Percentiles rank a stretch among this genome's conserved stretches.
phyloP scores from a whole-genome alignment of 2,113 vertebrate genomes.

The Proteles cristata region DNA sequence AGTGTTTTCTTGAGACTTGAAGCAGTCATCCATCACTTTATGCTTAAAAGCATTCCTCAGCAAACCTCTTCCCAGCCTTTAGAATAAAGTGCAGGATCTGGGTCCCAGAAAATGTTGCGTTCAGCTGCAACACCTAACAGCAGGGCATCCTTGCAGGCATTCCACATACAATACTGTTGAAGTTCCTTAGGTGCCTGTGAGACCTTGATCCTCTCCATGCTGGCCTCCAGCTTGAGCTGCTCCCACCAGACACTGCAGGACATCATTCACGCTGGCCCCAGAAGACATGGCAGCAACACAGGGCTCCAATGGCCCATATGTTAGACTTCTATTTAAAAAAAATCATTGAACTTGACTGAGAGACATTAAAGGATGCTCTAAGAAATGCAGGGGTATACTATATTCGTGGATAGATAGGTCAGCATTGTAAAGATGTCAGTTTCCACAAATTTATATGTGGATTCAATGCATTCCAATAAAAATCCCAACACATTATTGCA shows the following conservation, averaged over 20 bases:
- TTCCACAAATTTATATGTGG: not conserved
- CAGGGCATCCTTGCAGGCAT: not conserved
- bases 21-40: not conserved
- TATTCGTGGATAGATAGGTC: not conserved
- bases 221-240: not conserved
- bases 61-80: not conserved
- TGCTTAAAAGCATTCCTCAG: not conserved
- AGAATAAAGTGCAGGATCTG: not conserved
- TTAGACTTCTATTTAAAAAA: not conserved
- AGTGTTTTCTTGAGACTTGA: not conserved
- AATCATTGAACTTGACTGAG: slow-evolving; percentile 10
- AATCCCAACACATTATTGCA: not conserved
- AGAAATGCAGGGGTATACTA: not conserved
- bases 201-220: not conserved
- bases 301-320: not conserved
- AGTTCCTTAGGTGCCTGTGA: not conserved
- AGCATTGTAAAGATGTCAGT: not conserved
- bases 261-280: not conserved
- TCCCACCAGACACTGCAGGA: not conserved
- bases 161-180: not conserved
- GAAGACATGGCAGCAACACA: not conserved
- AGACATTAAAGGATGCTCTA: not conserved
- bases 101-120: not conserved
- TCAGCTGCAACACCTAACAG: not conserved
- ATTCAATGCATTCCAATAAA: not conserved